Percentiles rank a stretch among this genome's conserved stretches.
These are phyloP conservation scores for Dynastes grantii DNA, from an alignment of 2,888 invertebrate species.

Conservation along the genomic window DNA sequence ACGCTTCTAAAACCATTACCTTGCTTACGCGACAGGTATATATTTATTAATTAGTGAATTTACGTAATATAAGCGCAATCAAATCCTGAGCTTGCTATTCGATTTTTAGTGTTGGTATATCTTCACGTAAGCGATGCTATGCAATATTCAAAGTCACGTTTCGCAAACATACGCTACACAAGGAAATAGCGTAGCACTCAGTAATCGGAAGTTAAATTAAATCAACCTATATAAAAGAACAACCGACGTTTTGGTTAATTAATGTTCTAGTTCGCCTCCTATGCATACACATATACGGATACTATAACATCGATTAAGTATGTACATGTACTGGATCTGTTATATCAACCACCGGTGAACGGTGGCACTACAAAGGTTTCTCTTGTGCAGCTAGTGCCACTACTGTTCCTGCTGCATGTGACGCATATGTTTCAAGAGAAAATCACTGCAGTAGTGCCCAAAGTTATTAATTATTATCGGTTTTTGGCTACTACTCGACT, in stretches of 20 bases:
- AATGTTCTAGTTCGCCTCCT: slow-evolving; percentile 12
- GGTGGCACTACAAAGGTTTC: not conserved
- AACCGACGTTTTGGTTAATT: not conserved
- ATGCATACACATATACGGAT: not conserved
- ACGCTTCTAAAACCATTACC: too few species aligned
- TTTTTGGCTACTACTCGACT: not conserved
- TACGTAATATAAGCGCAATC: too few species aligned
- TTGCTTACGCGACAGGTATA: too few species aligned
- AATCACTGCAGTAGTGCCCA: not conserved
- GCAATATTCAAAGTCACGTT: slow-evolving; percentile 5
- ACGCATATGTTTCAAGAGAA: not conserved
- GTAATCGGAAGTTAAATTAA: slow-evolving; percentile 10
- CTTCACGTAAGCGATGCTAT: not conserved
- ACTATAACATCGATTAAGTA: not conserved
- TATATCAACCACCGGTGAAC: not conserved
- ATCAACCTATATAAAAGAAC: slow-evolving; percentile 3
- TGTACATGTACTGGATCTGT: not conserved
- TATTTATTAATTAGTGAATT: too few species aligned
- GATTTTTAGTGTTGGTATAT: too few species aligned
- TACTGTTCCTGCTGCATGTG: not conserved
- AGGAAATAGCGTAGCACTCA: not conserved
- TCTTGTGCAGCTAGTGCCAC: too few species aligned
- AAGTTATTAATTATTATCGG: not conserved
- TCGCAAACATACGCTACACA: not conserved
- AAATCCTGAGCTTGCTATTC: too few species aligned